Evolutionary conservation across 2,888 invertebrate genomes (phyloP).

Genomic region (Epinotia bilunana): DNA sequence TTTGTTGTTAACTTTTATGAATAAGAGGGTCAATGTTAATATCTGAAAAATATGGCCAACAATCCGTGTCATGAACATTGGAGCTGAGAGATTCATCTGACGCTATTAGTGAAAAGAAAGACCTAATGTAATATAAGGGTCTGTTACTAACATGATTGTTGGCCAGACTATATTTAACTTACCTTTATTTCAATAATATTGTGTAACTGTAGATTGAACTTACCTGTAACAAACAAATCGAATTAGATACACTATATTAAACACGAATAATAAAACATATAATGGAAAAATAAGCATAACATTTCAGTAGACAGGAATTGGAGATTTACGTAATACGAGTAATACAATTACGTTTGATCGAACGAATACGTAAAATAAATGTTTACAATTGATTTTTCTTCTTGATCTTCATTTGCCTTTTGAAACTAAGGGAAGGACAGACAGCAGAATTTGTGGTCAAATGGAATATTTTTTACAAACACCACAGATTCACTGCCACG

Average conservation of each 20-base stretch:
- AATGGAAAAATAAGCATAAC: background rate
- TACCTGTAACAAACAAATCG: slow-evolving; percentile 35
- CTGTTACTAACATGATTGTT: background rate
- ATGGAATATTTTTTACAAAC: too few species aligned
- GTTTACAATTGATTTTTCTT: background rate
- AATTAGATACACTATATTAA: background rate
- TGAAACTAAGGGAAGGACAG: background rate
- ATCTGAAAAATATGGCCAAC: background rate
- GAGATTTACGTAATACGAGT: slow-evolving; percentile 8
- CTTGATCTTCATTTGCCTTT: background rate
- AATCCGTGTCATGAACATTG: background rate
- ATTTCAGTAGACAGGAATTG: slow-evolving; percentile 29
- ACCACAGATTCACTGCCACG: too few species aligned
- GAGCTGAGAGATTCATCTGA: background rate
- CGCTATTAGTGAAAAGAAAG: background rate
- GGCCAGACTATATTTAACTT: background rate
- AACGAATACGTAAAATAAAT: background rate
- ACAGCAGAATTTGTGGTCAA: background rate
- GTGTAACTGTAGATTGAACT: slow-evolving; percentile 1
- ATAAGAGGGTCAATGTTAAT: too few species aligned
- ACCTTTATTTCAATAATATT: slow-evolving; percentile 1
- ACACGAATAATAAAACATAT: background rate
- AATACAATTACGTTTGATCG: slow-evolving; percentile 6
- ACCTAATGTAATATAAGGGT: background rate
- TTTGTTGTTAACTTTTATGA: too few species aligned